A percentile compares a stretch with the other conserved stretches of the same genome.
Evolutionary conservation across 2,113 vertebrate species (phyloP).

Genomic region (Scomber scombrus): DNA sequence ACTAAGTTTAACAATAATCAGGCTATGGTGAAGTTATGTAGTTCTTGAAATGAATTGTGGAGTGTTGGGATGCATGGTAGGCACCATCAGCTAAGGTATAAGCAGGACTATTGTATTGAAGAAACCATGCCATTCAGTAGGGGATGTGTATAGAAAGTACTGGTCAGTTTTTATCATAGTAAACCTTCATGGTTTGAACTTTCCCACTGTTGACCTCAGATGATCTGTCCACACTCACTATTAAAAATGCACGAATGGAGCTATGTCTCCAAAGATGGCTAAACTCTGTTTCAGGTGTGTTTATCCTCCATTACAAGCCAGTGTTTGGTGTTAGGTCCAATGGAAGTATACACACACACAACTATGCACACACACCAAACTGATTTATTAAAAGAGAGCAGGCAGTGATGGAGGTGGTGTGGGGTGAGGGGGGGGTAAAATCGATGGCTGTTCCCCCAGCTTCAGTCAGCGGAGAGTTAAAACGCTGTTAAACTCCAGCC

Average conservation of each 20-base stretch:
- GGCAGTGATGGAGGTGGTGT: conserved; percentile 51
- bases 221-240: not conserved
- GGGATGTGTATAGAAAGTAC: not conserved
- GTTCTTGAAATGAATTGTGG: too few species aligned
- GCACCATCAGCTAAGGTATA: too few species aligned
- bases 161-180: not conserved
- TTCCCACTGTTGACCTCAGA: not conserved
- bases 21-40: too few species aligned
- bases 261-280: not conserved
- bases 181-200: too few species aligned
- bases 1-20: too few species aligned
- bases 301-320: conserved; percentile 16
- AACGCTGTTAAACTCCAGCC: conserved; percentile 73
- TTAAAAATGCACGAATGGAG: not conserved
- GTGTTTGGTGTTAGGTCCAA: conserved; percentile 48
- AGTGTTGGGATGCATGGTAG: too few species aligned
- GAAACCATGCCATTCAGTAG: not conserved
- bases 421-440: conserved; percentile 53
- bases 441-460: conserved; percentile 78
- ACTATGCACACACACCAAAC: conserved; percentile 48
- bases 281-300: conserved; percentile 12
- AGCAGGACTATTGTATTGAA: too few species aligned
- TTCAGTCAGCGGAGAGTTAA: conserved; percentile 79
- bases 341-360: conserved; percentile 24
- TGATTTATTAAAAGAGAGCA: conserved; percentile 83